Evolutionary conservation across 1,140 invertebrate genomes (phyloP).

Genomic region (Drosophila truncata): DNA sequence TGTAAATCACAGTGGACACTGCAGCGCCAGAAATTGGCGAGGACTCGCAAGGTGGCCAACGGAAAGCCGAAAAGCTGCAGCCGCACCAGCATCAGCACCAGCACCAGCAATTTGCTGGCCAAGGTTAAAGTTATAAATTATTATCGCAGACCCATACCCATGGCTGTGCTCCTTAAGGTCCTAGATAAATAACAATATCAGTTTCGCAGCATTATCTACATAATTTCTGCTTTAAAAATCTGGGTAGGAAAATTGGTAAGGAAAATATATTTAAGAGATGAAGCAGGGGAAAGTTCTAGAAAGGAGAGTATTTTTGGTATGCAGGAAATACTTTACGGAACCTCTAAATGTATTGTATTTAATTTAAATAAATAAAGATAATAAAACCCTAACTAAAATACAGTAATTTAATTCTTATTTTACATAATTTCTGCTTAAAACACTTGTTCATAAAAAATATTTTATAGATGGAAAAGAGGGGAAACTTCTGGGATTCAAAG

Average conservation of each 20-base stretch:
- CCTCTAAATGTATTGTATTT: no score
- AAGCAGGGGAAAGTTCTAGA: background rate
- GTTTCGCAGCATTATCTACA: constrained; percentile 2
- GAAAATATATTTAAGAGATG: background rate
- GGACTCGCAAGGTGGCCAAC: constrained; percentile 36
- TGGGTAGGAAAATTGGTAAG: background rate
- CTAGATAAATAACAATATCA: constrained; percentile 33
- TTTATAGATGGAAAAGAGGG: no score
- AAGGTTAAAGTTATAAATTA: constrained; percentile 79
- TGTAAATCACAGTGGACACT: constrained; percentile 65
- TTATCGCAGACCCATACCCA: constrained; percentile 15
- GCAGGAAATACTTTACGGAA: background rate
- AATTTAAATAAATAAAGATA: background rate
- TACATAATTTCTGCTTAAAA: no score
- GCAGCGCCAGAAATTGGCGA: constrained; percentile 55
- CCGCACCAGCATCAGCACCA: constrained; percentile 11
- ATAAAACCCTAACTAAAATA: background rate
- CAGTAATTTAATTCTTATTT: no score
- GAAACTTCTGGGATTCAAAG: no score
- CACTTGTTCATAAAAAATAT: no score
- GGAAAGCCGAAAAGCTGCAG: constrained; percentile 35
- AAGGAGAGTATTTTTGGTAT: no score
- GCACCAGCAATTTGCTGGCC: constrained; percentile 49
- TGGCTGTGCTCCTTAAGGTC: constrained; percentile 22
- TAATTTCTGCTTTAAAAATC: background rate